These are phyloP conservation scores for Glaucidium brasilianum DNA, from an alignment of 2,113 vertebrate genomes.

Conservation along the genomic window DNA sequence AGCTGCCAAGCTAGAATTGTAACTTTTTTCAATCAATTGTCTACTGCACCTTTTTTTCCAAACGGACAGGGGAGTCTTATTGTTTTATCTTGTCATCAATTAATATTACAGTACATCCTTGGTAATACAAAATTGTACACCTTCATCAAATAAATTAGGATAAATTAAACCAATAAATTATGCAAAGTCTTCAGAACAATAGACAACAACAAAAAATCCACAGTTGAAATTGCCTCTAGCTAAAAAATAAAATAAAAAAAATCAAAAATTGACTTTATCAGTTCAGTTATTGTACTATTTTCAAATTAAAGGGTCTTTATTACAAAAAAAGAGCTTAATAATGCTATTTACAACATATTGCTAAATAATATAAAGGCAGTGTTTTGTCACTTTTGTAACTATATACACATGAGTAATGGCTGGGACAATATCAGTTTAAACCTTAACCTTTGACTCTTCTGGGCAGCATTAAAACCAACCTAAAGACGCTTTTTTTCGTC, in stretches of 20 bases:
- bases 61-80: constrained; percentile 81
- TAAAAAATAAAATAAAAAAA: constrained; percentile 82
- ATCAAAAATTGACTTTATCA: constrained; percentile 83
- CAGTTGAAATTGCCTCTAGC: constrained; percentile 87
- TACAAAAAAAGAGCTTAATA: constrained; percentile 93
- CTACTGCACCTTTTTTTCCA: constrained; percentile 85
- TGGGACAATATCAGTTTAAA: constrained; percentile 73
- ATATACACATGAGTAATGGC: constrained; percentile 85
- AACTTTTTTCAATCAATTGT: constrained; percentile 84
- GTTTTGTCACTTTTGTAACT: constrained; percentile 87
- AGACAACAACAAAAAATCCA: constrained; percentile 89
- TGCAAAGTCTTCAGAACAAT: constrained; percentile 96
- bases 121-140: constrained; percentile 93
- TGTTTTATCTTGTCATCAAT: constrained; percentile 84
- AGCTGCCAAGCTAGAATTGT: constrained; percentile 87
- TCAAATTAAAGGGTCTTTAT: constrained; percentile 89
- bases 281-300: constrained; percentile 85
- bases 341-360: constrained; percentile 99
- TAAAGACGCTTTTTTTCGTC: constrained; percentile 22
- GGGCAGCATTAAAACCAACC: constrained; percentile 64
- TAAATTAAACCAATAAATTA: constrained; percentile 99
- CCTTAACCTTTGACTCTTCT: constrained; percentile 75
- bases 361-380: constrained; percentile 98
- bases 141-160: constrained; percentile 99
- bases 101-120: constrained; percentile 96